phyloP scores from a whole-genome alignment of 2,888 invertebrate genomes.

The Leucozona laternaria region DNA sequence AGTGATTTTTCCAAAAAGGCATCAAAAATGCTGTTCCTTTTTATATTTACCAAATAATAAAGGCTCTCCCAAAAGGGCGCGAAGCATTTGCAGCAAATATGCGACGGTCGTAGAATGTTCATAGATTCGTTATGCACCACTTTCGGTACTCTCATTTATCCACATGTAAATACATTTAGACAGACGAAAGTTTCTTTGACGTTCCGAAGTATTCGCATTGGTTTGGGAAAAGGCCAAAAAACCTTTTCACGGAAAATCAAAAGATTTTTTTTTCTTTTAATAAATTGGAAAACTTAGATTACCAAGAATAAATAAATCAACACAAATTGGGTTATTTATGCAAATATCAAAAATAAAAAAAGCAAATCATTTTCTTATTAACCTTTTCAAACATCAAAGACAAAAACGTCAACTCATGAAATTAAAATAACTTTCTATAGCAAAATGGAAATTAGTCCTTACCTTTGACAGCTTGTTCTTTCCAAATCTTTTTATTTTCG shows the following conservation, averaged over 20 bases:
- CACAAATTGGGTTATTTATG: slow-evolving; percentile 23
- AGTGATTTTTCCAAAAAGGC: no score
- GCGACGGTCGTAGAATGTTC: no score
- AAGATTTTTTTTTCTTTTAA: background rate
- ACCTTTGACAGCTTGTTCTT: slow-evolving; percentile 91
- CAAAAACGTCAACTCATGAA: slow-evolving; percentile 1
- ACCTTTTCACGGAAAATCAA: background rate
- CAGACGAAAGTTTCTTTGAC: no score
- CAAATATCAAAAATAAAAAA: background rate
- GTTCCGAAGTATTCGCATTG: no score
- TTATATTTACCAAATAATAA: no score
- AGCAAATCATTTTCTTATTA: background rate
- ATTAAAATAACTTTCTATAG: slow-evolving; percentile 37
- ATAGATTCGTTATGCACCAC: no score
- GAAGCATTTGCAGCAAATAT: no score
- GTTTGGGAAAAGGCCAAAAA: no score
- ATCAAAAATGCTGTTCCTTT: no score
- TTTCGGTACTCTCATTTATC: no score
- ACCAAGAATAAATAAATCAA: background rate
- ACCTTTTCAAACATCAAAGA: slow-evolving; percentile 42
- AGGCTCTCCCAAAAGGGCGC: no score
- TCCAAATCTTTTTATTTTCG: slow-evolving; percentile 93
- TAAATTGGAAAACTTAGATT: slow-evolving; percentile 26
- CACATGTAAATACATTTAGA: no score
- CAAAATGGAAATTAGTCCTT: slow-evolving; percentile 66